Base-by-base conservation (phyloP, 2,113 vertebrate genomes). In the Bufo gargarizans region DNA sequence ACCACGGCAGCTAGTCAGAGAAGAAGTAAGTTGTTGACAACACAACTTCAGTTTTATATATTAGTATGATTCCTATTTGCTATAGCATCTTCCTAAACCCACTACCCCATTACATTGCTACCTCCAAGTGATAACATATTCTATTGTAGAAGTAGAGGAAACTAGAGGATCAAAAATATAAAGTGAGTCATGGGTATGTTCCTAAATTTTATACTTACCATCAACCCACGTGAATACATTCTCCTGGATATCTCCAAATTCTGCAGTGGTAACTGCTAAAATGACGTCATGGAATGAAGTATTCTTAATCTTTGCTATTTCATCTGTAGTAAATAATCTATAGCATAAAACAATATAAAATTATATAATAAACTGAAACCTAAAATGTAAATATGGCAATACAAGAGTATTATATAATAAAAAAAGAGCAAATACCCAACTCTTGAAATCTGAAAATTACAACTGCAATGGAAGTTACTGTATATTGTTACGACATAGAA, bases 311-410 rank as follows among this genome's bases (percentile, higher is more conserved):
- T 45, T 89, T 79, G 89, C 85, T 12, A 97, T 94, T 88, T 97
- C 97, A 12, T 94, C 85, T 1, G 93, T 89, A 84, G 94, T 95
- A 90, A 98, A 98, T 79, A 97, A 90, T 86, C 97, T 98, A 88
- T 14, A 87, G n/a, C 7, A 84, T n/a, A 12, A 53, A 49, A 69
- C 1, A 67, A 61, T 33, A 33, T 33, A 33, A 17, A 9, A 61
- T 10, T 58, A 9, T 50, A 82, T 19, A 83, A 83, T 13, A 33
- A 17, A 1, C 53, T 12, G 0, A 78, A 55, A 78, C 3, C 6
- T 13, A 78, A 13, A 3, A 77, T 49, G 45, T 45, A 4, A 17
- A 74, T 47, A 47, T 3, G 47, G 6, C 5, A 5, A 74, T 45
- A 74, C 16, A 16, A 53, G 6, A 77, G 3, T 10, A 77, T 77